Evolutionary conservation across 2,888 invertebrate species (phyloP).

Genomic region (Drosophila multiciliata): DNA sequence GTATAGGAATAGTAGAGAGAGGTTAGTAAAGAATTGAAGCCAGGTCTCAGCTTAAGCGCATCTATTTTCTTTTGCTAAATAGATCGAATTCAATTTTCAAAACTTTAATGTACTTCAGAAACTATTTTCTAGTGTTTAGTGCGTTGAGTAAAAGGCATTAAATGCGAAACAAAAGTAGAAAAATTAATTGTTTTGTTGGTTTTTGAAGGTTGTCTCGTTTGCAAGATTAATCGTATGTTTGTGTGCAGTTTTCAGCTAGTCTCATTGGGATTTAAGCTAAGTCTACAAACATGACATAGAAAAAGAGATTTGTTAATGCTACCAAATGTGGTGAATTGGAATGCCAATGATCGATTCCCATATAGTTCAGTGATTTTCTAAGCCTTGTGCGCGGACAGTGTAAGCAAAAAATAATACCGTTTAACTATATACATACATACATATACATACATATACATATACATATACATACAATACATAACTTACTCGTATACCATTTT

Average conservation of each 20-base stretch:
- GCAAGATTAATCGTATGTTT: slow-evolving; percentile 1
- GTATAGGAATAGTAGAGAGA: neutral
- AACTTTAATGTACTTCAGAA: neutral
- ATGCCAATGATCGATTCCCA: slow-evolving; percentile 11
- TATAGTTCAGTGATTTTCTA: slow-evolving; percentile 19
- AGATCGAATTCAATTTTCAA: neutral
- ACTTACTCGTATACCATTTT: slow-evolving; percentile 40
- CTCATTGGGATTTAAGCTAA: slow-evolving; percentile 23
- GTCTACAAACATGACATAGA: slow-evolving; percentile 29
- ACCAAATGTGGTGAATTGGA: slow-evolving; percentile 19
- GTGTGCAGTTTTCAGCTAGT: slow-evolving; percentile 17
- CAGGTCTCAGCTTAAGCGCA: slow-evolving; percentile 2
- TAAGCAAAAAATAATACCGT: slow-evolving; percentile 30
- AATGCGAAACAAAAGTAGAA: neutral
- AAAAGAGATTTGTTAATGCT: slow-evolving; percentile 30
- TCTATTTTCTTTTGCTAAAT: neutral
- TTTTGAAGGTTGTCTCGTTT: neutral
- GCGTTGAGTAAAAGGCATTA: neutral
- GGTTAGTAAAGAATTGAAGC: slow-evolving; percentile 9
- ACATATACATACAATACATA: slow-evolving; percentile 26
- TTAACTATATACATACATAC: slow-evolving; percentile 25
- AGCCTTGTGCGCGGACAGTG: slow-evolving; percentile 31
- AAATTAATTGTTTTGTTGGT: neutral
- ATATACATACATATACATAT: slow-evolving; percentile 21
- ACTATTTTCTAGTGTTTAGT: neutral